Evolutionary conservation across 2,113 vertebrate species (phyloP).

Genomic region (Xenopus laevis): DNA sequence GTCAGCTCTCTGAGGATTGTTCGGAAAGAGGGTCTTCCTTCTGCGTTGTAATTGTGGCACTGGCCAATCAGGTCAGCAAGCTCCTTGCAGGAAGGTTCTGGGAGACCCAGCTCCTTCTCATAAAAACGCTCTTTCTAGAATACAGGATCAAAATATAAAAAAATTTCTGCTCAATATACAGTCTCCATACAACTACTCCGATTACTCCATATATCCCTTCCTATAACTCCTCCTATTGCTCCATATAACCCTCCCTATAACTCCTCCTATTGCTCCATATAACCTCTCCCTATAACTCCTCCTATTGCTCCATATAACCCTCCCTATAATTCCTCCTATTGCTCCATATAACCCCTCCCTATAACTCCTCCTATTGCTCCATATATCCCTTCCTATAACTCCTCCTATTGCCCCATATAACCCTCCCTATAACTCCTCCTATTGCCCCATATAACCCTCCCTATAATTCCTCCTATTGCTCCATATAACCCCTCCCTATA

Average conservation of each 20-base stretch:
- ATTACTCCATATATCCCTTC: neutral
- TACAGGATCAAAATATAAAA: neutral
- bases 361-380: neutral
- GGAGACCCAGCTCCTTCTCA: slow-evolving; percentile 71
- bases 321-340: neutral
- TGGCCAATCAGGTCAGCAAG: slow-evolving; percentile 76
- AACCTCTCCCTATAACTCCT: too few species aligned
- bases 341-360: neutral
- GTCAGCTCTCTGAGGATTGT: slow-evolving; percentile 82
- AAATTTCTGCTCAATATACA: too few species aligned
- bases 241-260: too few species aligned
- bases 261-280: neutral
- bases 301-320: neutral
- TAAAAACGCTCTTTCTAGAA: slow-evolving; percentile 87
- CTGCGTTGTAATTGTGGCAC: slow-evolving; percentile 77
- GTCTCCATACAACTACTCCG: neutral
- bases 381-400: too few species aligned
- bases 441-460: neutral
- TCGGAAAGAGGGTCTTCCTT: slow-evolving; percentile 78
- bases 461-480: neutral
- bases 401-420: neutral
- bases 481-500: too few species aligned
- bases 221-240: neutral
- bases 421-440: neutral
- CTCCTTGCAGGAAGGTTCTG: slow-evolving; percentile 73